Conservation (phyloP, 2,797 vertebrate genomes). For the Chromobotia macracanthus region DNA sequence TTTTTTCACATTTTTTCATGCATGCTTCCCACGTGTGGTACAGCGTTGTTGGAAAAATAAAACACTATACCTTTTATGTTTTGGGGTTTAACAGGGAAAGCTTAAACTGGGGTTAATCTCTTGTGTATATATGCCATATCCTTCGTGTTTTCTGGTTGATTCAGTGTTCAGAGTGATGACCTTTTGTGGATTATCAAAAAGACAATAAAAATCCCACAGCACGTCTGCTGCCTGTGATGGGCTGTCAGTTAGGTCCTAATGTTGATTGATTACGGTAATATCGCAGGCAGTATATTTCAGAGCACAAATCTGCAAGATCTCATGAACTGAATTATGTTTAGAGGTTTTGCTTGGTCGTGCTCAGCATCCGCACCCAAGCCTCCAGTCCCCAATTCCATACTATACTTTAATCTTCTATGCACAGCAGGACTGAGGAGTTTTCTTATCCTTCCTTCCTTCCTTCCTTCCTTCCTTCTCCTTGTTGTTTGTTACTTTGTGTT, state of each 20-base stretch:
- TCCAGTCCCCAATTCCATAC: neutral
- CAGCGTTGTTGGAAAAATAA: neutral
- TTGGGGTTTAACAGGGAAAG: neutral
- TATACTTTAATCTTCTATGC: neutral
- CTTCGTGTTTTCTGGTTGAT: constrained; percentile 28
- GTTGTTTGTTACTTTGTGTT: no score
- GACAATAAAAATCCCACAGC: constrained; percentile 16
- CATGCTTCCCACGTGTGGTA: constrained; percentile 5
- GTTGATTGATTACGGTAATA: constrained; percentile 35
- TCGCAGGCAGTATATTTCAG: constrained; percentile 16
- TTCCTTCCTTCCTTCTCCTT: neutral
- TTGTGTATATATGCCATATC: neutral
- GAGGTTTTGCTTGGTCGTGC: constrained; percentile 30
- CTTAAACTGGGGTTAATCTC: constrained; percentile 20
- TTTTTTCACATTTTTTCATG: neutral
- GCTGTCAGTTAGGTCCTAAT: constrained; percentile 30
- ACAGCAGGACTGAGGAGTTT: neutral
- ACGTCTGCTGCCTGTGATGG: constrained; percentile 27
- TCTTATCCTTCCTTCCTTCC: neutral
- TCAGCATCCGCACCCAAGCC: constrained; percentile 23
- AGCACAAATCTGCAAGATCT: constrained; percentile 38
- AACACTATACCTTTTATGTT: neutral
- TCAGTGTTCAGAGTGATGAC: constrained; percentile 18
- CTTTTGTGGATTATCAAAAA: constrained; percentile 41
- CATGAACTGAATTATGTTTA: constrained; percentile 28